Conservation (phyloP, 2,797 vertebrate species). For the Steatocranus sp. region DNA sequence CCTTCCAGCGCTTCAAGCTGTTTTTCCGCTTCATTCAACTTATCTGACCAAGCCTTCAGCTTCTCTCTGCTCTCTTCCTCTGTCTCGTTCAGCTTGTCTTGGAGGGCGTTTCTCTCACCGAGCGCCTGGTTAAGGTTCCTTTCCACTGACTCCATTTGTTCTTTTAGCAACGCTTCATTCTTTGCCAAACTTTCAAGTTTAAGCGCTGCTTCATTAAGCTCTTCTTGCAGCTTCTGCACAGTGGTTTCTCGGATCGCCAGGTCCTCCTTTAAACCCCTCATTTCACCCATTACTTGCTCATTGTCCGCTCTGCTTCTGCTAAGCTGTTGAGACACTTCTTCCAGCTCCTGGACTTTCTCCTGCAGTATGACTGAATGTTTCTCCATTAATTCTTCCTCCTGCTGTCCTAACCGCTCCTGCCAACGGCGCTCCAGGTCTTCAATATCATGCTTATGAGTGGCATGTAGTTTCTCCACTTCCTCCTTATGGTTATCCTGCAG, state of each 20-base stretch:
- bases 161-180: slow-evolving; percentile 75
- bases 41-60: slow-evolving; percentile 68
- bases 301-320: slow-evolving; percentile 69
- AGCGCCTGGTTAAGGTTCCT: slow-evolving; percentile 78
- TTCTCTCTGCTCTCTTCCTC: slow-evolving; percentile 74
- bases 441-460: slow-evolving; percentile 72
- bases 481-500: slow-evolving; percentile 86
- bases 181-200: slow-evolving; percentile 74
- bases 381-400: slow-evolving; percentile 80
- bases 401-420: slow-evolving; percentile 81
- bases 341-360: slow-evolving; percentile 82
- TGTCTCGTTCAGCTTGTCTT: slow-evolving; percentile 72
- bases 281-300: slow-evolving; percentile 67
- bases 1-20: slow-evolving; percentile 72
- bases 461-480: slow-evolving; percentile 79
- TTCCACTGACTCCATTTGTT: slow-evolving; percentile 79
- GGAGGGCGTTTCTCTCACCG: slow-evolving; percentile 77
- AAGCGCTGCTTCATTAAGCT: slow-evolving; percentile 77
- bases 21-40: slow-evolving; percentile 70
- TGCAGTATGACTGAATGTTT: slow-evolving; percentile 78
- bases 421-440: slow-evolving; percentile 68
- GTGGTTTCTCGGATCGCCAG: slow-evolving; percentile 71
- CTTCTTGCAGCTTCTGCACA: slow-evolving; percentile 82
- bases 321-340: slow-evolving; percentile 76
- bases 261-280: slow-evolving; percentile 78